Evolutionary conservation across 1,140 invertebrate species (phyloP).

Genomic region (Chionoecetes opilio): DNA sequence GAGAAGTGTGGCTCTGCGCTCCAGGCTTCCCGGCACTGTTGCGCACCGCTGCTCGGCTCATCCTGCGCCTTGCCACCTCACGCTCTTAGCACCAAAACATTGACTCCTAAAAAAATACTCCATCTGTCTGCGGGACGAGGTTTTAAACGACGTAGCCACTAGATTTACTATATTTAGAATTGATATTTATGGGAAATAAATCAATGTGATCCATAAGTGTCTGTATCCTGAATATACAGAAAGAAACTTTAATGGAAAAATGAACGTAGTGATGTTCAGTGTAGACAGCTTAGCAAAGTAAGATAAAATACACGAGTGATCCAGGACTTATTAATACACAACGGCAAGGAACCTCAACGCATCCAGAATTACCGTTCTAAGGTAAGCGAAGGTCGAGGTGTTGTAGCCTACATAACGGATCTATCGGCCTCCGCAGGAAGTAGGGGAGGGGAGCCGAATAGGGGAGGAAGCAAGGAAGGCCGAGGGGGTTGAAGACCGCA

Average conservation of each 20-base stretch:
- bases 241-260: not conserved
- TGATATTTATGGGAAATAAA: not conserved
- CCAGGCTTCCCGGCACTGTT: not conserved
- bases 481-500: not conserved
- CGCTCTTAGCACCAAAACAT: not conserved
- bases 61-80: not conserved
- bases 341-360: not conserved
- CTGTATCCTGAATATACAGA: not conserved
- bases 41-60: not conserved
- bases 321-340: not conserved
- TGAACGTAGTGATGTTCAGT: not conserved
- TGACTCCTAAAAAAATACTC: not conserved
- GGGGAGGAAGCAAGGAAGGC: not conserved
- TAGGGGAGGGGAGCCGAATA: not conserved
- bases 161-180: not conserved
- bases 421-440: not conserved
- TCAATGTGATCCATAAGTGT: not conserved
- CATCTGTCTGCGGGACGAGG: not conserved
- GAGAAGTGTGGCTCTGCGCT: not conserved
- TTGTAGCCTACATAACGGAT: not conserved
- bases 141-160: not conserved
- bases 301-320: not conserved
- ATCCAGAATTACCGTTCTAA: not conserved
- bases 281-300: not conserved
- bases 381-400: slow-evolving; percentile 3